Evolutionary conservation across 2,113 vertebrate species (phyloP).

Genomic region (Rhynchomys soricoides): DNA sequence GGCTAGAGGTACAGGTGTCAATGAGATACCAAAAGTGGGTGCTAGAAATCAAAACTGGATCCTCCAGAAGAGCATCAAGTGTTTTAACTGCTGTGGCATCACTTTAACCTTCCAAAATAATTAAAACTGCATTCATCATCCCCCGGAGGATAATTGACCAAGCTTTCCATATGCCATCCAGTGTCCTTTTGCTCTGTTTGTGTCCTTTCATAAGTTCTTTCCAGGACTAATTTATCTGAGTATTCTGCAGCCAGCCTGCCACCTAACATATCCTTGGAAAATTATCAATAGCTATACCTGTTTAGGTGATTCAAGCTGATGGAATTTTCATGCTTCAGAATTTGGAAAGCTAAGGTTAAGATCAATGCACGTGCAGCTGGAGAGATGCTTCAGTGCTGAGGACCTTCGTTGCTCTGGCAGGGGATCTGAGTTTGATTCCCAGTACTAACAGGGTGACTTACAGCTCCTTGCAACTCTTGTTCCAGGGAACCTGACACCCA

Average conservation of each 20-base stretch:
- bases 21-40: background rate
- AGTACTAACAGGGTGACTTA: background rate
- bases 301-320: background rate
- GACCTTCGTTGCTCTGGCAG: too few species aligned
- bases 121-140: background rate
- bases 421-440: background rate
- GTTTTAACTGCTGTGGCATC: background rate
- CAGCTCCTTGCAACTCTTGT: background rate
- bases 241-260: background rate
- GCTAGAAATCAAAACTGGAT: background rate
- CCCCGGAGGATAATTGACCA: background rate
- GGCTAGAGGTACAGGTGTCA: background rate
- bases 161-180: background rate
- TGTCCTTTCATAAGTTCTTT: background rate
- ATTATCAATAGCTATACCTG: background rate
- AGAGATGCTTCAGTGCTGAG: background rate
- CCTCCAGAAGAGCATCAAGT: background rate
- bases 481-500: rapidly evolving
- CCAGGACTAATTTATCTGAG: background rate
- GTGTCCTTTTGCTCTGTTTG: background rate
- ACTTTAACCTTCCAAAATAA: background rate
- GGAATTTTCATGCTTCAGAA: background rate
- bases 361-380: rapidly evolving
- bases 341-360: background rate
- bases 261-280: background rate